Base-by-base conservation (phyloP, 2,888 invertebrate genomes). In the Zhuqinia jingwanae region DNA sequence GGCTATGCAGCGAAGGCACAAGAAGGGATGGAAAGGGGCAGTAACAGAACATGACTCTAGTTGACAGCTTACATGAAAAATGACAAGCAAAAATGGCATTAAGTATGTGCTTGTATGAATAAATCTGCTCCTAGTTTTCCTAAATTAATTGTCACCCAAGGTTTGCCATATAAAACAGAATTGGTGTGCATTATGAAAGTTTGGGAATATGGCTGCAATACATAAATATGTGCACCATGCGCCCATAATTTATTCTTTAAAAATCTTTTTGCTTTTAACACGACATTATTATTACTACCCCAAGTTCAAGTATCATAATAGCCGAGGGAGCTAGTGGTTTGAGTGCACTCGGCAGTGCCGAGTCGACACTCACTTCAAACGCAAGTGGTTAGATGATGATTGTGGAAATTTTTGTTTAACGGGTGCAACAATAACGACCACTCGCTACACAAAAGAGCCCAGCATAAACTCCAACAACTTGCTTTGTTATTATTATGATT, bases 1-100 rank as follows among this genome's bases (percentile, higher is more conserved):
- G 84, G 78, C 78, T 20, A 47, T 77, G 77, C 27, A 42, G 50
- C 53, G 68, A 84, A 70, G 77, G 65, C 75, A 76, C 42, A 20
- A 1, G 0, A 70, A 45, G 77, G 77, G 70, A 78, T 58, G 47
- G 42, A 84, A 84, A 47, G 78, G 84, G 84, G 83, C 84, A 78
- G 77, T 56, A 56, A 68, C 77, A 70, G 27, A 47, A 30, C 30
- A 45, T 30, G 50, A 56, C 70, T 53, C 56, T 27, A 47, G 77
- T 77, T 76, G 83, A 84, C 77, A 77, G 53, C 75, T 75, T 30
- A 42, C 83, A 84, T 84, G 84, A 84, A 84, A 84, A 78, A 84
- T 77, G 84, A 84, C 60, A 65, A 60, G 58, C 27, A 73, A 82
- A 73, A 82, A 60, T 58, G 58, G 36, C 75, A 68, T 25, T 15